phyloP scores from a whole-genome alignment of 2,888 invertebrate genomes.

The Corbicula japonica region DNA sequence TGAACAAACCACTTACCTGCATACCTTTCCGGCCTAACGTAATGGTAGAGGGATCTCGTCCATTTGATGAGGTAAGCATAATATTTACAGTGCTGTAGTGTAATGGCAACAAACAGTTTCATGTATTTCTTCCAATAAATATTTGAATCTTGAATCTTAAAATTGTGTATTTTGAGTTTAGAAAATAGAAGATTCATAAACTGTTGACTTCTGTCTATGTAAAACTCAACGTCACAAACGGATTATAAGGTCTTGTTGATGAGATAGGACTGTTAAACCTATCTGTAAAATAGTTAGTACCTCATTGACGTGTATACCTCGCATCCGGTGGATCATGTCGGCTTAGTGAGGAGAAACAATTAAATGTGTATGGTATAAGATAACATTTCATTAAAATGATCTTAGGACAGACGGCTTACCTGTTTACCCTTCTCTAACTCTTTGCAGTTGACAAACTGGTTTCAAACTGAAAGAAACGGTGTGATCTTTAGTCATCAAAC shows the following conservation, averaged over 20 bases:
- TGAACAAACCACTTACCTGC: constrained; percentile 87
- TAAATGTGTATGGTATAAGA: not conserved
- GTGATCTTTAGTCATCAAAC: too few relatives aligned
- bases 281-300: not conserved
- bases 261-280: constrained; percentile 73
- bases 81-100: not conserved
- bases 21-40: constrained; percentile 91
- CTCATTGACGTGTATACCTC: not conserved
- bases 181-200: too few relatives aligned
- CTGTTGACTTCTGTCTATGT: too few relatives aligned
- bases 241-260: constrained; percentile 78
- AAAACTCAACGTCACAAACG: too few relatives aligned
- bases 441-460: too few relatives aligned
- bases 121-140: too few relatives aligned
- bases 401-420: not conserved
- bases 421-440: too few relatives aligned
- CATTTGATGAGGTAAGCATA: constrained; percentile 81
- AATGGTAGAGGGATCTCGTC: constrained; percentile 88
- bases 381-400: not conserved
- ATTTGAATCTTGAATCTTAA: too few relatives aligned
- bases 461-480: too few relatives aligned
- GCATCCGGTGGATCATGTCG: not conserved
- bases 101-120: too few relatives aligned
- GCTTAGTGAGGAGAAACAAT: not conserved
- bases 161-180: too few relatives aligned